Percentiles rank a stretch among this genome's conserved stretches.
phyloP scores from a whole-genome alignment of 2,888 invertebrate genomes.

The Subacronicta megacephala region DNA sequence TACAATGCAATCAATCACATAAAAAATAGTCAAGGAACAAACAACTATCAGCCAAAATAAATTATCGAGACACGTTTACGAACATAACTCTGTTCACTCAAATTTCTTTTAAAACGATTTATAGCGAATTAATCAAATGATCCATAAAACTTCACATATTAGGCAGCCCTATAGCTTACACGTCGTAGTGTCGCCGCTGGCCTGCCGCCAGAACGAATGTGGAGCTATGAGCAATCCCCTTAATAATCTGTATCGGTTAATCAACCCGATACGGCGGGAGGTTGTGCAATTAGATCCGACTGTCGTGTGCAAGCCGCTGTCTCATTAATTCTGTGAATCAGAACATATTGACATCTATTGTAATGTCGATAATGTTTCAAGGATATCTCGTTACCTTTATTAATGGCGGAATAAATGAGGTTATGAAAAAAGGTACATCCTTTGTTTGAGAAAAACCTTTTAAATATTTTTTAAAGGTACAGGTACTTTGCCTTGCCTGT shows the following conservation, averaged over 20 bases:
- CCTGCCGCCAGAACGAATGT: constrained; percentile 79
- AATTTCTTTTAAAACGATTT: constrained; percentile 36
- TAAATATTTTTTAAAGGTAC: too few species aligned
- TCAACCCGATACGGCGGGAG: constrained; percentile 80
- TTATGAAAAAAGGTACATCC: not conserved
- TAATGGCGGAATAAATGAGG: not conserved
- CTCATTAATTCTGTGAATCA: constrained; percentile 54
- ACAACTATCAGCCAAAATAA: not conserved
- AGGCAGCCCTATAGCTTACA: constrained; percentile 52
- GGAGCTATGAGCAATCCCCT: constrained; percentile 82
- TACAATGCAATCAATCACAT: not conserved
- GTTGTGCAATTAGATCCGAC: constrained; percentile 72
- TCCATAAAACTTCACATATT: constrained; percentile 26
- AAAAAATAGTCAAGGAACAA: not conserved
- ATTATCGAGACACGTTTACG: not conserved
- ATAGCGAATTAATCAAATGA: constrained; percentile 24
- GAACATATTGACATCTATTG: constrained; percentile 39
- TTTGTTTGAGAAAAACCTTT: constrained; percentile 14
- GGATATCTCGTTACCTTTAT: constrained; percentile 15
- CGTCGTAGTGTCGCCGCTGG: constrained; percentile 73
- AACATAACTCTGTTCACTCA: not conserved
- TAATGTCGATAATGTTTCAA: constrained; percentile 26
- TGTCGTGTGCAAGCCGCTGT: constrained; percentile 47
- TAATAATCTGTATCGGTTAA: constrained; percentile 86
- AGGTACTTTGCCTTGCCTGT: too few species aligned